Evolutionary conservation across 2,113 vertebrate genomes (phyloP), one percentile per base, ranked within the genome.

Genomic region (Charadrius vociferus): DNA sequence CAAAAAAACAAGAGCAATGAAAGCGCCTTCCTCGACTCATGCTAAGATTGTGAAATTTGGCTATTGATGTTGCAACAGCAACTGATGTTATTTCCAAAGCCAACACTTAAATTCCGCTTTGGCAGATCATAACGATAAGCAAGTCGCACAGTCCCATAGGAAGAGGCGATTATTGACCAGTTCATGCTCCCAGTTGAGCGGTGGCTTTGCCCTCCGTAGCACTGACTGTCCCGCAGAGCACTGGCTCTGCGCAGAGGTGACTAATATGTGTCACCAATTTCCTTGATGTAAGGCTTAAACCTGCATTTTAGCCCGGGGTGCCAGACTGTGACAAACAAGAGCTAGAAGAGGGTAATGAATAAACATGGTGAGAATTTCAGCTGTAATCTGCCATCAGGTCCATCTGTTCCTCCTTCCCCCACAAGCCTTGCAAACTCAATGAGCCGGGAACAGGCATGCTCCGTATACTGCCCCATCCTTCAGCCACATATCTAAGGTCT

Each of bases 291-390:
- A 89, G 55, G 70, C 81, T 94, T 50, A 41, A 95, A 88, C 87
- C 66, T 71, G 90, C 59, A 13, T 86, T 94, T 94, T 81, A 93
- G 84, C 93, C 81, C 0, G 0, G 79, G 81, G 93, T 90, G 93
- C 73, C 86, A 96, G 90, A 88, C 95, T 87, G 41, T 80, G 93
- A 94, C 80, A 96, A 97, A 93, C 83, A 92, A 79, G 92, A 93
- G 52, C 92, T 85, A 21, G 89, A 71, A 93, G 70, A 88, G 47
- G 8, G 41, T 87, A 93, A 94, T 94, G 94, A 95, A 94, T 95
- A 95, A 96, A 94, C 94, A 94, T 55, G 62, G 83, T 88, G 77
- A 91, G 93, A 89, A 93, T 91, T 96, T 80, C 83, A 66, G 88
- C 94, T 93, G 96, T 92, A 88, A 34, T 92, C 86, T 97, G 89